Evolutionary conservation across 1,140 invertebrate genomes (phyloP), one percentile per base, ranked within the genome.

Genomic region (Drosophila sproati): DNA sequence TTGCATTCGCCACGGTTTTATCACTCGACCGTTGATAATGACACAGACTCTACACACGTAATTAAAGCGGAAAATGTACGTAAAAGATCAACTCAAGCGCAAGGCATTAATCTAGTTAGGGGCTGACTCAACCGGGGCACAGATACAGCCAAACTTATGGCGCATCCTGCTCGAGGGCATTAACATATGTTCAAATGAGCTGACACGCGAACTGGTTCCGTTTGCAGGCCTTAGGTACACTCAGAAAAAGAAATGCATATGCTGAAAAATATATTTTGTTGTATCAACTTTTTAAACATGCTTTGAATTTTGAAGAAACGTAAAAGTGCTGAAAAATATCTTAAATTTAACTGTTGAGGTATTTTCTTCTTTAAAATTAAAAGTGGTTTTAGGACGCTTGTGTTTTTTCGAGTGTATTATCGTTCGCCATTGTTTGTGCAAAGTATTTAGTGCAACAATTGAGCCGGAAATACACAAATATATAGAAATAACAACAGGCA

Each of bases 401-500:
- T 41, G n/a, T 3, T 43, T 43, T 43, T 4, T 8, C 10, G 37
- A 43, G 39, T 43, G 39, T 43, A 43, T 4, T 10, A n/a, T 31
- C 61, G 48, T 57, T 78, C 12, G 50, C 45, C 41, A 69, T 34
- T 80, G 78, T 80, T 80, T 80, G 81, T 66, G 73, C 69, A 83
- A 85, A 85, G 82, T 82, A 82, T 87, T 86, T 78, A 79, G 80
- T 80, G 83, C 55, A 77, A 69, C 80, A 83, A 88, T 88, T 85
- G 85, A 88, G 80, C 68, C 68, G 85, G 85, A 88, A 89, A 85
- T 82, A 51, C 31, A 70, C 59, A 55, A 37, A 51, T 37, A 55
- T 5, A 54, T 69, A 60, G 69, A 51, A 73, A 68, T 20, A 76
- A 78, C 45, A 70, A 51, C 37, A 48, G 6, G 4, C 47, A 20